Evolutionary conservation across 2,888 invertebrate species (phyloP).

Genomic region (Uloborus plumipes): DNA sequence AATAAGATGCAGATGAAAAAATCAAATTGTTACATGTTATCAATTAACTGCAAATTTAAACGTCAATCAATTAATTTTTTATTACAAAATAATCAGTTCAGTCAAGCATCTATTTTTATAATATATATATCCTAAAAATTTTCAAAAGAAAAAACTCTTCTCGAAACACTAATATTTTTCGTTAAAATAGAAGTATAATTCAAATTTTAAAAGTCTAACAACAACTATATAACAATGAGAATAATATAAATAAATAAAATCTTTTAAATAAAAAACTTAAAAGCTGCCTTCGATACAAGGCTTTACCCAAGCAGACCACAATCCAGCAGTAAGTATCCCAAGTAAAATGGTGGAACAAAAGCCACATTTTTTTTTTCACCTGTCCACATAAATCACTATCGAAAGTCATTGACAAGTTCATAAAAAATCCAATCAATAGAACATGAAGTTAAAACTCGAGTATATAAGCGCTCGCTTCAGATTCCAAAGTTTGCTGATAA

Average conservation of each 20-base stretch:
- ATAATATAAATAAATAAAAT: not conserved
- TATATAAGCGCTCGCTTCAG: conserved; percentile 15
- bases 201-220: no score
- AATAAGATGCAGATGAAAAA: no score
- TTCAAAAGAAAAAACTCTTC: no score
- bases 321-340: conserved; percentile 6
- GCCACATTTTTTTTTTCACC: not conserved
- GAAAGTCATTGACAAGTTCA: not conserved
- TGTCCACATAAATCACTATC: not conserved
- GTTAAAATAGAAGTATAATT: no score
- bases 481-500: conserved; percentile 63
- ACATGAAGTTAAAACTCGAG: not conserved
- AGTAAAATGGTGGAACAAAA: not conserved
- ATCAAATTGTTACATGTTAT: no score
- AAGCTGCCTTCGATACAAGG: conserved; percentile 1
- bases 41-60: no score
- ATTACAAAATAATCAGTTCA: no score
- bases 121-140: no score
- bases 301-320: conserved; percentile 9
- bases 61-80: no score
- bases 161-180: no score
- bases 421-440: conserved; percentile 6
- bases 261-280: not conserved
- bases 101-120: no score
- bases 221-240: no score